Evolutionary conservation across 1,140 invertebrate genomes (phyloP).

Genomic region (Asobara japonica): DNA sequence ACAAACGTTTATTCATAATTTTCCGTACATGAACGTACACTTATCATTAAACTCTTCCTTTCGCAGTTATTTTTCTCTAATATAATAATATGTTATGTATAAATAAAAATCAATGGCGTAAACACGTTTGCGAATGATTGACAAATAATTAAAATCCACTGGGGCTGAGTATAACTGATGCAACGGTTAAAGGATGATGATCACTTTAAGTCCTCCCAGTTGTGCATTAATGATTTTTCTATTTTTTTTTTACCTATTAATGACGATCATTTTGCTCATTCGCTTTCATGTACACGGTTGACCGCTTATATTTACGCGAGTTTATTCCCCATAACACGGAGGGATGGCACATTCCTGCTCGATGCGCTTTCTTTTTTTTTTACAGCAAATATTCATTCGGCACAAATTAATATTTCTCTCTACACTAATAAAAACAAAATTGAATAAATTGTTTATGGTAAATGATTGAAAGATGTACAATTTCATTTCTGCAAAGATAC

Average conservation of each 20-base stretch:
- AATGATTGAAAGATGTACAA: background rate
- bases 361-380: constrained; percentile 21
- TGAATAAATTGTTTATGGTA: background rate
- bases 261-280: constrained; percentile 17
- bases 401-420: background rate
- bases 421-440: background rate
- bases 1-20: background rate
- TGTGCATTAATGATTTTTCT: background rate
- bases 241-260: constrained; percentile 29
- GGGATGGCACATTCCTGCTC: constrained; percentile 37
- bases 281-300: constrained; percentile 17
- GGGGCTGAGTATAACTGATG: background rate
- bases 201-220: background rate
- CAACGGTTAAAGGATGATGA: background rate
- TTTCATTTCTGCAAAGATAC: background rate
- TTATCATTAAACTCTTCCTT: background rate
- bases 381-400: background rate
- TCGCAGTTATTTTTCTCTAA: background rate
- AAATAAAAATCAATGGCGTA: constrained; percentile 18
- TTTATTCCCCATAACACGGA: constrained; percentile 31
- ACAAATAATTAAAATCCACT: background rate
- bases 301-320: constrained; percentile 31
- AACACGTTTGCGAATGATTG: constrained; percentile 16
- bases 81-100: background rate
- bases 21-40: background rate